Percentiles rank a stretch among this genome's conserved stretches.
phyloP scores from a whole-genome alignment of 2,888 invertebrate genomes.

The Gymnosoma rotundatum region DNA sequence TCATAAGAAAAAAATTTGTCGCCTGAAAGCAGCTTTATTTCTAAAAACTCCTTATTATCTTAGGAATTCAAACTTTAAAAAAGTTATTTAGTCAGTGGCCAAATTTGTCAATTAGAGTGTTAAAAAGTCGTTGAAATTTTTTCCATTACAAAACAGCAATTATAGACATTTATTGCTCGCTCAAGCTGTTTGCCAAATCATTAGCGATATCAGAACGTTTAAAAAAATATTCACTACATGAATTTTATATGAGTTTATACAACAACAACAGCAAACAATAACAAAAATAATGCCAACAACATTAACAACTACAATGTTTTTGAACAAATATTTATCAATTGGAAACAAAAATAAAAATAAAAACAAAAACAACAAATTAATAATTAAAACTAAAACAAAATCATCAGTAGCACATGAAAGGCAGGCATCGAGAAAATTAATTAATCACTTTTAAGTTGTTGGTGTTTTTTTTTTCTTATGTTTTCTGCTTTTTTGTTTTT shows the following conservation, averaged over 20 bases:
- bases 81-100: too few species aligned
- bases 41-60: too few species aligned
- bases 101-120: too few species aligned
- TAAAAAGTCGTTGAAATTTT: too few species aligned
- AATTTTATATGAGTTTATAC: too few species aligned
- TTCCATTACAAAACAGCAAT: background rate
- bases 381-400: conserved; percentile 40
- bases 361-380: conserved; percentile 20
- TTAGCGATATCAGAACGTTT: conserved; percentile 52
- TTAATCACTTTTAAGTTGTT: background rate
- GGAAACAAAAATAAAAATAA: background rate
- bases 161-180: background rate
- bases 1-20: too few species aligned
- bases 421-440: conserved; percentile 1
- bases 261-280: too few species aligned
- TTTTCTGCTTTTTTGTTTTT: too few species aligned
- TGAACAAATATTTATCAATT: conserved; percentile 54
- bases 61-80: too few species aligned
- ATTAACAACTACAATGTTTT: conserved; percentile 22
- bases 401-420: conserved; percentile 10
- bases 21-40: too few species aligned
- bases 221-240: too few species aligned
- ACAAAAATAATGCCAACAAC: conserved; percentile 13
- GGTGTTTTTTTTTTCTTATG: too few species aligned
- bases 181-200: conserved; percentile 67